Percentiles rank a stretch among this genome's conserved stretches.
Conservation (phyloP, 92 coral and sea anemone genomes). For the Porites lobata region DNA sequence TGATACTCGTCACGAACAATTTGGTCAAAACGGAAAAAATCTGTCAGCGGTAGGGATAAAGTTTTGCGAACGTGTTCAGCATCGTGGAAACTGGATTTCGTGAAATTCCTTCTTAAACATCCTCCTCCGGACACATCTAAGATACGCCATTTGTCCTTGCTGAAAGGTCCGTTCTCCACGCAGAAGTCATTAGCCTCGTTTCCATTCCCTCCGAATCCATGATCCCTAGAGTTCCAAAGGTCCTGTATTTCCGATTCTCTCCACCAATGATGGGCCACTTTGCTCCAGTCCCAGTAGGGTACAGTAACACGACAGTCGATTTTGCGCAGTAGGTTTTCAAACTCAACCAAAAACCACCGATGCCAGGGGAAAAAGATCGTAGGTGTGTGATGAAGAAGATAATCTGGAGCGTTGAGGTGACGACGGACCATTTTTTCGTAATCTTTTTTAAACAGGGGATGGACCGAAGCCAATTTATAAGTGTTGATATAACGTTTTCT, state of each 20-base stretch:
- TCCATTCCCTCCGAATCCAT: constrained; percentile 68
- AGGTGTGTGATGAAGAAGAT: constrained; percentile 51
- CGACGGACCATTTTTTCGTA: neutral
- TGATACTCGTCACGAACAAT: constrained; percentile 66
- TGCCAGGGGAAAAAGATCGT: constrained; percentile 68
- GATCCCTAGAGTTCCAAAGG: constrained; percentile 57
- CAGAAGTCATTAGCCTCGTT: constrained; percentile 15
- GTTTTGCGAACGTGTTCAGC: constrained; percentile 24
- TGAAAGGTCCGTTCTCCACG: constrained; percentile 63
- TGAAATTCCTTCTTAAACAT: constrained; percentile 48
- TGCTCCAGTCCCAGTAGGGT: constrained; percentile 74
- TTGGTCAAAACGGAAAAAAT: constrained; percentile 61
- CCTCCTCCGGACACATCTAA: constrained; percentile 36
- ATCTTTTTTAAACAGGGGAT: neutral
- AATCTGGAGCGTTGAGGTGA: constrained; percentile 5
- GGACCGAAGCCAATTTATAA: constrained; percentile 2
- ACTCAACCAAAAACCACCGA: constrained; percentile 57
- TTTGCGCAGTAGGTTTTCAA: constrained; percentile 56
- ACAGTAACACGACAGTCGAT: constrained; percentile 62
- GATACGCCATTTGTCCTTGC: constrained; percentile 39
- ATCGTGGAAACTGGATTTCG: constrained; percentile 12
- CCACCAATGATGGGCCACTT: constrained; percentile 60
- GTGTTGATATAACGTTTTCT: constrained; percentile 25
- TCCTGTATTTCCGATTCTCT: constrained; percentile 24
- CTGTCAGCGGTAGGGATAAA: constrained; percentile 35